Percentiles rank a stretch among this genome's conserved stretches.
phyloP scores from a whole-genome alignment of 92 coral and sea anemone genomes.

The Phenganax marumi region DNA sequence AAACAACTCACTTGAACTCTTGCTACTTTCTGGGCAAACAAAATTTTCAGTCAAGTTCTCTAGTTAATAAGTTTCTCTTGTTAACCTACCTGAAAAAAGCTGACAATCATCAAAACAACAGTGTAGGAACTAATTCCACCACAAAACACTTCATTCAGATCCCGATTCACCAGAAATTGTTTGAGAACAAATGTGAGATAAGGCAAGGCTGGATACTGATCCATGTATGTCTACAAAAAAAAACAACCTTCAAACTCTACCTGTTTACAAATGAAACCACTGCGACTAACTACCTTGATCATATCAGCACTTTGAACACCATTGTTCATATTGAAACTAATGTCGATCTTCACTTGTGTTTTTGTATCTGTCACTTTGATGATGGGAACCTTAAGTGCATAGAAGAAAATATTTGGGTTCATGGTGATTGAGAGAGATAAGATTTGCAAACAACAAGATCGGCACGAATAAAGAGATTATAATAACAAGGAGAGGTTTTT shows the following conservation, averaged over 20 bases:
- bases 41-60: too few relatives aligned
- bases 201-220: slow-evolving; percentile 77
- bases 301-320: slow-evolving; percentile 89
- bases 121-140: slow-evolving; percentile 96
- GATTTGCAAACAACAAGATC: background rate
- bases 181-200: slow-evolving; percentile 83
- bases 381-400: slow-evolving; percentile 73
- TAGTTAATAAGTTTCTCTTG: too few relatives aligned
- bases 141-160: slow-evolving; percentile 88
- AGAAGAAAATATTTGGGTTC: background rate
- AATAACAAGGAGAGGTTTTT: background rate
- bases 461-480: background rate
- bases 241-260: background rate
- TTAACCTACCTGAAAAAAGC: slow-evolving; percentile 80
- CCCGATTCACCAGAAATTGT: slow-evolving; percentile 89
- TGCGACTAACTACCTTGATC: slow-evolving; percentile 64
- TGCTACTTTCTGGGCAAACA: too few relatives aligned
- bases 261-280: background rate
- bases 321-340: slow-evolving; percentile 81
- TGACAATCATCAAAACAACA: slow-evolving; percentile 85
- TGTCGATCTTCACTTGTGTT: slow-evolving; percentile 88
- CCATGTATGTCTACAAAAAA: slow-evolving; percentile 65
- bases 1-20: background rate
- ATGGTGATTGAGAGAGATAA: too few relatives aligned
- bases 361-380: slow-evolving; percentile 89